Conservation (phyloP, 2,888 invertebrate species). For the Eupithecia subumbrata region DNA sequence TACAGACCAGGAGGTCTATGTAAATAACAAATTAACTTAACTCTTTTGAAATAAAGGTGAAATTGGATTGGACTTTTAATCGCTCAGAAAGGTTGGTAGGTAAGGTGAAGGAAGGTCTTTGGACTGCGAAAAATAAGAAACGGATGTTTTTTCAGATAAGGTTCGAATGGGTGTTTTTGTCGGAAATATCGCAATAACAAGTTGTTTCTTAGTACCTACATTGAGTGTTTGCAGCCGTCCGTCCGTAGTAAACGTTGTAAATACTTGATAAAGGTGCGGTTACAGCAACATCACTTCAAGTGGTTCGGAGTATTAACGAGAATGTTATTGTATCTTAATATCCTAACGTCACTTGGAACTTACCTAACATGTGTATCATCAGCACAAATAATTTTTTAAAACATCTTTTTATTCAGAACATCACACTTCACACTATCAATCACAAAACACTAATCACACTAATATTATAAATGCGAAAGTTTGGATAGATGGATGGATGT, state of each 20-base stretch:
- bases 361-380: neutral
- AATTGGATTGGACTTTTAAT: neutral
- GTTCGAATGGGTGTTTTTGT: conserved; percentile 5
- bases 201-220: conserved; percentile 7
- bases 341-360: neutral
- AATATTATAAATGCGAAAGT: too few species aligned
- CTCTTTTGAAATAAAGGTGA: neutral
- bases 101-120: conserved; percentile 2
- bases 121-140: conserved; percentile 6
- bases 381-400: too few species aligned
- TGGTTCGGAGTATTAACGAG: neutral
- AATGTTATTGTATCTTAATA: neutral
- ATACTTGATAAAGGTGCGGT: conserved; percentile 4
- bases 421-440: too few species aligned
- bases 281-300: neutral
- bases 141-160: conserved; percentile 14
- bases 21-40: neutral
- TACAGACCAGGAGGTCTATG: neutral
- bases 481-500: too few species aligned
- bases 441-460: too few species aligned
- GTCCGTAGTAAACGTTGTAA: neutral
- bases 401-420: too few species aligned
- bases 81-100: neutral
- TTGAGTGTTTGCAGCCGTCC: neutral
- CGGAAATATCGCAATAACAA: conserved; percentile 9